A percentile compares a stretch with the other conserved stretches of the same genome.
phyloP scores from a whole-genome alignment of 2,113 vertebrate genomes.

The Pogona vitticeps region DNA sequence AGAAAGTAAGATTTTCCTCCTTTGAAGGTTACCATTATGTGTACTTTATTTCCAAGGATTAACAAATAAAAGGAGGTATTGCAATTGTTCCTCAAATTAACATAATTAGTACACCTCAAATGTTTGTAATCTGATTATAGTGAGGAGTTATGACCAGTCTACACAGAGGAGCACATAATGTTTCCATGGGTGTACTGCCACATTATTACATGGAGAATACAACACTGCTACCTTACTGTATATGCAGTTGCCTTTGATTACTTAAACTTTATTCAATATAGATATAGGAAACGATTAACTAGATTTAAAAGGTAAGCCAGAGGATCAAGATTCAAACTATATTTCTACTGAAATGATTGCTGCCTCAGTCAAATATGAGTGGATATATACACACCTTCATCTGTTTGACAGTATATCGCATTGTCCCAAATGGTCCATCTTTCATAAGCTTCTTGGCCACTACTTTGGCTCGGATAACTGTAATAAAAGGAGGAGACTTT shows the following conservation, averaged over 20 bases:
- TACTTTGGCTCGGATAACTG: conserved; percentile 97
- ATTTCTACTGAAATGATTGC: background rate
- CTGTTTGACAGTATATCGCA: conserved; percentile 96
- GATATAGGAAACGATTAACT: background rate
- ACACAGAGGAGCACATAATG: background rate
- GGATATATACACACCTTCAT: conserved; percentile 85
- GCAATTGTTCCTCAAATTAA: background rate
- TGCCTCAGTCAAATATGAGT: background rate
- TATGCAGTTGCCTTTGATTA: background rate
- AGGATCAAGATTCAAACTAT: background rate
- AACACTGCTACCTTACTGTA: background rate
- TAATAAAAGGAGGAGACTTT: conserved; percentile 45
- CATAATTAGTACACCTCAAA: background rate
- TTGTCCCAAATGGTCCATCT: conserved; percentile 90
- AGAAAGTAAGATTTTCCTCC: background rate
- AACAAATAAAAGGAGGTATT: background rate
- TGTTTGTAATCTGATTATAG: background rate
- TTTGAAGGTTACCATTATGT: too few relatives aligned
- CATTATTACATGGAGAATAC: background rate
- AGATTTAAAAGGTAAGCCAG: background rate
- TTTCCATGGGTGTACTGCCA: background rate
- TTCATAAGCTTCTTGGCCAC: conserved; percentile 95
- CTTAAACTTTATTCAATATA: background rate
- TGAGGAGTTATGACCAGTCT: background rate
- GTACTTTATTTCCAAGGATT: background rate